Evolutionary conservation across 92 coral and sea anemone genomes (phyloP).

Genomic region (Paragorgia papillata): DNA sequence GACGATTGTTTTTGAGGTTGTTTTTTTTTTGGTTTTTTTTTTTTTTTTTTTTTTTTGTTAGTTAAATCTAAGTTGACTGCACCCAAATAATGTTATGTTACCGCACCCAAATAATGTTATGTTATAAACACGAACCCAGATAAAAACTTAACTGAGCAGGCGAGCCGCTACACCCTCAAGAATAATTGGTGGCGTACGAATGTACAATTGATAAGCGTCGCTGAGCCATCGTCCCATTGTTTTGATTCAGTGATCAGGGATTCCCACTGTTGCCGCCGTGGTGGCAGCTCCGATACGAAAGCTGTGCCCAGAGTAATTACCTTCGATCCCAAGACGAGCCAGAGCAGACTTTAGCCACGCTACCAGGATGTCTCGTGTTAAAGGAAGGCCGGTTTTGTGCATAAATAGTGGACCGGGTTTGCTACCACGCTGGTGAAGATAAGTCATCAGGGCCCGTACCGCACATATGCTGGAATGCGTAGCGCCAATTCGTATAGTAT

Average conservation of each 20-base stretch:
- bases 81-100: too few species aligned
- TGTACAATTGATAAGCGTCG: too few species aligned
- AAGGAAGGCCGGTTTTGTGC: neutral
- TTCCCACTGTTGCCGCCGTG: neutral
- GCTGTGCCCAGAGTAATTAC: neutral
- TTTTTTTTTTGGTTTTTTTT: too few species aligned
- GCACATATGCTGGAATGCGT: neutral
- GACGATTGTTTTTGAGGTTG: too few species aligned
- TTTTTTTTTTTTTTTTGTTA: too few species aligned
- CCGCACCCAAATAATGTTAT: too few species aligned
- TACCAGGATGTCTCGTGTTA: too few species aligned
- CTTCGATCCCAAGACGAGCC: neutral
- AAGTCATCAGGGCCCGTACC: constrained; percentile 2
- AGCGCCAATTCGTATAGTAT: neutral
- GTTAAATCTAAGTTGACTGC: too few species aligned
- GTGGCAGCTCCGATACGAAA: constrained; percentile 11
- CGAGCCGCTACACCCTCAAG: too few species aligned
- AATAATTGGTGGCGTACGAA: too few species aligned
- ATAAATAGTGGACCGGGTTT: neutral
- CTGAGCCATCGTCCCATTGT: constrained; percentile 48
- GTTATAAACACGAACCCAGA: too few species aligned
- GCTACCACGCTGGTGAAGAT: neutral
- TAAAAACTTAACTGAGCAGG: too few species aligned
- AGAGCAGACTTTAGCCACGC: neutral
- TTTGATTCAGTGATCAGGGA: constrained; percentile 33